A percentile compares a stretch with the other conserved stretches of the same genome.
phyloP scores from a whole-genome alignment of 2,113 vertebrate genomes.

The Spheniscus mendiculus region DNA sequence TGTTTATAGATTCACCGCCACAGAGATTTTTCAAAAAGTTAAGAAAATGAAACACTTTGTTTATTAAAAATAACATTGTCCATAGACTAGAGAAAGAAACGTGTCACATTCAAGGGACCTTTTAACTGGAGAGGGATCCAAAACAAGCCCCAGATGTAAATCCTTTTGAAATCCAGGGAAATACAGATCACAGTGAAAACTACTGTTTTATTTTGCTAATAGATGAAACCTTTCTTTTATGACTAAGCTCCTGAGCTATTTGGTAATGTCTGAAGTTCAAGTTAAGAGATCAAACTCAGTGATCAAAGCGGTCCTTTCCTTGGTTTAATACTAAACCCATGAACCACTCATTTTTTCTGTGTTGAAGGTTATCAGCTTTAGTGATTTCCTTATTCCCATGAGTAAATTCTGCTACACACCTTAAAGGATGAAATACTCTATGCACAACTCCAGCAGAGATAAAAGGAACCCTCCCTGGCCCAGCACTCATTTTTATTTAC shows the following conservation, averaged over 20 bases:
- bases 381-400: background rate
- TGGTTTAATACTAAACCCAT: constrained; percentile 49
- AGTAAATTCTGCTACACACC: constrained; percentile 19
- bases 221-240: background rate
- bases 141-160: background rate
- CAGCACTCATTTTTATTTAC: constrained; percentile 39
- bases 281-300: constrained; percentile 25
- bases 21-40: background rate
- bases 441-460: background rate
- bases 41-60: background rate
- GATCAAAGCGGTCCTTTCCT: constrained; percentile 49
- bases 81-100: background rate
- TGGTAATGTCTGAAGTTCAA: constrained; percentile 48
- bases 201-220: constrained; percentile 31
- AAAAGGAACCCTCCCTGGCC: background rate
- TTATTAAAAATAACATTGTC: constrained; percentile 1
- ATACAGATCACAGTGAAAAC: constrained; percentile 4
- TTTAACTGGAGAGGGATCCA: background rate
- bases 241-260: background rate
- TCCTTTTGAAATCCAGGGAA: constrained; percentile 25
- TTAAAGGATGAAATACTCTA: background rate
- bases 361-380: constrained; percentile 5
- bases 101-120: background rate
- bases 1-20: background rate
- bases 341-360: background rate